Evolutionary conservation across 1,140 invertebrate genomes (phyloP), one percentile per base, ranked within the genome.

Genomic region (Micrasema minimum): DNA sequence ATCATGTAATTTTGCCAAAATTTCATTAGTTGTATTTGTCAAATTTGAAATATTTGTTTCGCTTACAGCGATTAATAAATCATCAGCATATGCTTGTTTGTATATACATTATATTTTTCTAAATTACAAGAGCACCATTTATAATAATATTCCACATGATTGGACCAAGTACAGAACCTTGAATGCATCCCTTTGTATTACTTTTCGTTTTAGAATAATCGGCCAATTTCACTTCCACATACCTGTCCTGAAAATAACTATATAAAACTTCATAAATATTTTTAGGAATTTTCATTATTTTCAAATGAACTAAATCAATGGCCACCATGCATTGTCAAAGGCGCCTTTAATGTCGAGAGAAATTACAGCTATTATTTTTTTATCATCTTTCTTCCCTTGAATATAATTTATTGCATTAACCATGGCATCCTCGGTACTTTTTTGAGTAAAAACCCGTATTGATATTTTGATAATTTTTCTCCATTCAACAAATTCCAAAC

Each of bases 301-400:
- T 45, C 6, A 77, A n/a, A 11, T 48, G 11, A 0, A 73, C 12
- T 2, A 76, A 23, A 12, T n/a, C n/a, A 22, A 20, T 0, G 69
- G 67, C 76, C 77, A 79, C 74, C 77, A 76, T 0, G 76, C 62
- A 37, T 76, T 75, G 48, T 80, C 78, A 37, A 80, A 80, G 0
- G 79, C 78, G 0, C 75, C 78, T 3, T 71, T 46, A 9, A 80
- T 79, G 51, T 80, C 79, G 0, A 80, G 48, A 0, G 69, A 75
- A 2, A 48, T 20, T 6, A 11, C 38, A 3, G 43, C 10, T 7
- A 35, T 23, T 6, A 43, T 22, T 23, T 35, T 64, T 18, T 45
- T 26, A 4, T 45, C 20, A 9, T 20, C 11, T 1, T 16, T 9
- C 3, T 2, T 16, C 31, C n/a, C 1, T 37, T 20, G 1, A 35